These are phyloP conservation scores for Callitettix versicolor DNA, from an alignment of 1,140 invertebrate genomes.

Conservation along the genomic window DNA sequence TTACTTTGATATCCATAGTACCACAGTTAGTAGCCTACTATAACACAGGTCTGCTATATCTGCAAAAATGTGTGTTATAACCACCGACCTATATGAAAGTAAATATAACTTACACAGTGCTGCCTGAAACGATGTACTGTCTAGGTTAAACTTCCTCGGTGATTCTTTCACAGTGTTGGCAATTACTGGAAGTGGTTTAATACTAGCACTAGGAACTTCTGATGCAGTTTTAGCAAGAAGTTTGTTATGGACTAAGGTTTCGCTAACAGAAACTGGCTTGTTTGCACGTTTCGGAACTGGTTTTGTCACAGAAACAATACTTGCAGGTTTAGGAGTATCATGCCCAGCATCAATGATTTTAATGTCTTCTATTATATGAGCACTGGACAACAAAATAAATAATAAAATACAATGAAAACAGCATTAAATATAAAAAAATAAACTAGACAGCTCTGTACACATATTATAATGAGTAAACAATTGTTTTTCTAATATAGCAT, in stretches of 20 bases:
- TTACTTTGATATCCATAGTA: too few species aligned
- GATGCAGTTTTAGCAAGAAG: constrained; percentile 26
- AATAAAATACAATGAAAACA: constrained; percentile 1
- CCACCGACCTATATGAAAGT: too few species aligned
- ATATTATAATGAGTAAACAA: background rate
- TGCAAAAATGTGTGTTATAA: too few species aligned
- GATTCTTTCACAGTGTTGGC: constrained; percentile 26
- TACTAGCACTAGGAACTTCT: background rate
- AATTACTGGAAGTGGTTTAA: background rate
- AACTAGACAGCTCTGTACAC: background rate
- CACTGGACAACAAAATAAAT: constrained; percentile 35
- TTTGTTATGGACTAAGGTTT: constrained; percentile 32
- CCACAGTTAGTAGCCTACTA: too few species aligned
- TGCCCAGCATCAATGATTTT: constrained; percentile 46
- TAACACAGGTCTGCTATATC: too few species aligned
- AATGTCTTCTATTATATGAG: constrained; percentile 45
- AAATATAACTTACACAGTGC: constrained; percentile 7
- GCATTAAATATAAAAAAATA: background rate
- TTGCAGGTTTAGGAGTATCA: constrained; percentile 31
- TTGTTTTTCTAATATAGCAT: background rate
- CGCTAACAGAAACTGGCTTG: constrained; percentile 35
- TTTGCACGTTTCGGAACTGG: constrained; percentile 42
- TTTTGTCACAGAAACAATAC: constrained; percentile 41
- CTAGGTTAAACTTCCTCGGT: constrained; percentile 12
- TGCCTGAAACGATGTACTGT: constrained; percentile 7